These are phyloP conservation scores for Psittacula echo DNA, from an alignment of 2,797 vertebrate species.

Conservation along the genomic window DNA sequence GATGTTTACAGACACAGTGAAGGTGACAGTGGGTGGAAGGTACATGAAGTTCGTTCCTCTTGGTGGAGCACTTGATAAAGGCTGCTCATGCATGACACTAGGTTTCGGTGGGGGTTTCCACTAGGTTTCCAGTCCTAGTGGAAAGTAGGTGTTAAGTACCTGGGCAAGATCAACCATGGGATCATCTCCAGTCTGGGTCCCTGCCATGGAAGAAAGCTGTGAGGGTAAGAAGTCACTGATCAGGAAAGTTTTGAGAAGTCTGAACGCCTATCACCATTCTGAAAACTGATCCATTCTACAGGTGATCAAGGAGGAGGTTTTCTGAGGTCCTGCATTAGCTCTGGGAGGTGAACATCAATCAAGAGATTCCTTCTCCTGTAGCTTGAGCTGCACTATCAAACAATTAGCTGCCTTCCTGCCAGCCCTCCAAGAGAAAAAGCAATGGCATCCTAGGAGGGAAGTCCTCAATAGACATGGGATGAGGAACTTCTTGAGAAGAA, in stretches of 20 bases:
- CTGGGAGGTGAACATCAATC: background rate
- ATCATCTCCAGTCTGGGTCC: background rate
- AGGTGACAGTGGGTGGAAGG: background rate
- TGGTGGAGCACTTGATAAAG: background rate
- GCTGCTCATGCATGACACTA: background rate
- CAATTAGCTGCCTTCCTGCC: background rate
- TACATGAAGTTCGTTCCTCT: fast-evolving
- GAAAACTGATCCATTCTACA: background rate
- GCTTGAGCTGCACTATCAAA: background rate
- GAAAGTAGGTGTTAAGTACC: background rate
- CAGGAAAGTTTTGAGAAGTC: background rate
- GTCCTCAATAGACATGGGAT: background rate
- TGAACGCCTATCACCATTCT: fast-evolving
- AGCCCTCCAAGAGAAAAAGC: background rate
- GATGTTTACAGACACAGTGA: background rate
- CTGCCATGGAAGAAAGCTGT: background rate
- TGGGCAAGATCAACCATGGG: background rate
- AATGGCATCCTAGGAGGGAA: background rate
- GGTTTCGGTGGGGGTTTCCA: background rate
- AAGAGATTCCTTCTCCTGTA: background rate
- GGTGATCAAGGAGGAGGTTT: background rate
- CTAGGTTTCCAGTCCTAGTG: background rate
- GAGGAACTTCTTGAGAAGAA: background rate
- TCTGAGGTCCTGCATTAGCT: background rate
- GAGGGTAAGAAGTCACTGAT: background rate